Base-by-base conservation (phyloP, 2,113 vertebrate genomes). In the Tragelaphus strepsiceros region DNA sequence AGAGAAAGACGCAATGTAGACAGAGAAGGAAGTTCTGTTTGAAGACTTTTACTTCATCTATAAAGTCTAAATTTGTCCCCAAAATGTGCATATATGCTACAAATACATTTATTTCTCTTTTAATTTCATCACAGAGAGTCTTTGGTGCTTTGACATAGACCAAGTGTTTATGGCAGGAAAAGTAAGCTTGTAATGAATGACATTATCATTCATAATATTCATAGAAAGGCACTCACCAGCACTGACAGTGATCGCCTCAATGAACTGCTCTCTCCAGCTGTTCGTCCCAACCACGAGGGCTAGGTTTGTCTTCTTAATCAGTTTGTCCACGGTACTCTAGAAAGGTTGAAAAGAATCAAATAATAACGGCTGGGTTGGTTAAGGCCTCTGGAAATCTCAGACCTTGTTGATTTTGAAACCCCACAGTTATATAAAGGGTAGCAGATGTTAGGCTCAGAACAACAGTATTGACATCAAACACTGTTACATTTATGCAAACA, bases 301-400 rank as follows among this genome's bases (percentile, higher is more conserved):
- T 98, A 99, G 98, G 98, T 99, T 99, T 1, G 99, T 99, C 99
- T 99, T 99, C 99, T 99, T 99, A 90, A 99, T 99, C 95, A 99
- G 99, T 98, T 99, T 99, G 98, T 99, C 99, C 97, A 99, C 99
- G 0, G 99, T 99, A 96, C 98, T 99, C 99, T 99, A 98, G 83
- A 97, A 94, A 98, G 78, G 95, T 35, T 96, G 94, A 97, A 4
- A 85, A 67, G 94, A 87, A 96, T 85, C 67, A 94, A 22, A 97
- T 77, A 61, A 58, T 97, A 78, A 97, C 28, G 64, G 61, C 64
- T 74, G 15, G 28, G 30, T 81, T 95, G 51, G 35, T 53, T 49
- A 1, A 3, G 86, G 77, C 58, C 83, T 81, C 3, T 0, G 89
- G 96, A 98, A 97, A 77, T 74, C 62, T 56, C 85, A 83, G 7